Evolutionary conservation across 2,888 invertebrate species (phyloP).

Genomic region (Ophonus ardosiacus): DNA sequence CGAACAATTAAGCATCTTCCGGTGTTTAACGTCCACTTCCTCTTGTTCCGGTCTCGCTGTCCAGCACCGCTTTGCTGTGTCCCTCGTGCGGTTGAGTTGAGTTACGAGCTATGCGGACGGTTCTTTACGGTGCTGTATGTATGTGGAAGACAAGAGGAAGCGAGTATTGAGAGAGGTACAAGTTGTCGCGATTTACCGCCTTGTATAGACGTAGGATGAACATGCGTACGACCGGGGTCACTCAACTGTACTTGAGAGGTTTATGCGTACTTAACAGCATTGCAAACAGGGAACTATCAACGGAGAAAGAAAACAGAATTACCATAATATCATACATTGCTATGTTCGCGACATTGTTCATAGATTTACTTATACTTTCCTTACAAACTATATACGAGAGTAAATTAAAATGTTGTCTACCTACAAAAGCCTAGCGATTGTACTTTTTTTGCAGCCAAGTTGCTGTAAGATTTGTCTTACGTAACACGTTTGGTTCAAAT

Average conservation of each 20-base stretch:
- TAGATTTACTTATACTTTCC: background rate
- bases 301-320: background rate
- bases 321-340: background rate
- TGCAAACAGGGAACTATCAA: background rate
- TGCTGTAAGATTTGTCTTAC: too few relatives aligned
- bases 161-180: slow-evolving; percentile 8
- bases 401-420: too few relatives aligned
- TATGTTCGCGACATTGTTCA: background rate
- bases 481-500: too few relatives aligned
- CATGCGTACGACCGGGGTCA: background rate
- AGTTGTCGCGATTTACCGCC: slow-evolving; percentile 49
- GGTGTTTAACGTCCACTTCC: background rate
- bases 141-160: slow-evolving; percentile 23
- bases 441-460: too few relatives aligned
- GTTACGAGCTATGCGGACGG: background rate
- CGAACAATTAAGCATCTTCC: background rate
- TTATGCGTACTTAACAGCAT: background rate
- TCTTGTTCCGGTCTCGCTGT: background rate
- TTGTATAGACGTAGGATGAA: slow-evolving; percentile 2
- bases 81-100: background rate
- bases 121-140: background rate
- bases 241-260: background rate
- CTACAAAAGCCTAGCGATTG: too few relatives aligned
- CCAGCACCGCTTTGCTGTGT: background rate
- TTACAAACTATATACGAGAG: too few relatives aligned